Evolutionary conservation across 2,797 vertebrate genomes (phyloP).

Genomic region (Pitangus sulphuratus): DNA sequence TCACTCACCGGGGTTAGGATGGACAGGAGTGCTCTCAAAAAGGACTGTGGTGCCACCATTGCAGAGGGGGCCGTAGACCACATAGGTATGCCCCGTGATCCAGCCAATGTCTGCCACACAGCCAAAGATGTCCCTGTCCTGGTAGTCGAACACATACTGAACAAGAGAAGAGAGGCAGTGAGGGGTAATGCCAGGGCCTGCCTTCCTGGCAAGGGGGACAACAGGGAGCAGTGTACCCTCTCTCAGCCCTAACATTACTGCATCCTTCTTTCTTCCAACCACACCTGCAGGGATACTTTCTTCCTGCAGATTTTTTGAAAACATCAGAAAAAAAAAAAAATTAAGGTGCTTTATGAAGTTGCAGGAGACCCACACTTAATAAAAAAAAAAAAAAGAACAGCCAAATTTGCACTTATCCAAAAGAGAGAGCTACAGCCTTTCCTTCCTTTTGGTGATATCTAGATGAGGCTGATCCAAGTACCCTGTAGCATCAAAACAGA

Average conservation of each 20-base stretch:
- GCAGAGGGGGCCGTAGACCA: constrained; percentile 71
- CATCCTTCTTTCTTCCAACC: not conserved
- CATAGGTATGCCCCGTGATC: constrained; percentile 75
- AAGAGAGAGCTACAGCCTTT: not conserved
- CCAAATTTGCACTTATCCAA: not conserved
- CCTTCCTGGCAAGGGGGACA: not conserved
- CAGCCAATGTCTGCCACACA: constrained; percentile 74
- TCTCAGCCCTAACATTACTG: not conserved
- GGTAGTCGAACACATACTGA: constrained; percentile 71
- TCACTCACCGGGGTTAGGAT: constrained; percentile 72
- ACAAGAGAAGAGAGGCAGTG: not conserved
- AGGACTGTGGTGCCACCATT: constrained; percentile 76
- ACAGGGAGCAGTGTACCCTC: not conserved
- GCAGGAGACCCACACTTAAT: not conserved
- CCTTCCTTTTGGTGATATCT: not conserved
- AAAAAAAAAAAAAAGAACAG: rapidly evolving
- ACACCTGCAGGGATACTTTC: not conserved
- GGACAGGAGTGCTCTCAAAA: constrained; percentile 74
- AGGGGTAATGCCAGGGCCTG: not conserved
- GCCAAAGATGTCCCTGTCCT: constrained; percentile 74
- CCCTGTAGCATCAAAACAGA: not conserved
- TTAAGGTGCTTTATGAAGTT: not conserved
- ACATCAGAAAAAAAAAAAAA: not conserved
- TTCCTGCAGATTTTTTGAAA: not conserved
- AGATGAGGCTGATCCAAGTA: not conserved